Percentiles rank a stretch among this genome's conserved stretches.
phyloP scores from a whole-genome alignment of 2,797 vertebrate genomes.

The Petrocephalus sullivani region DNA sequence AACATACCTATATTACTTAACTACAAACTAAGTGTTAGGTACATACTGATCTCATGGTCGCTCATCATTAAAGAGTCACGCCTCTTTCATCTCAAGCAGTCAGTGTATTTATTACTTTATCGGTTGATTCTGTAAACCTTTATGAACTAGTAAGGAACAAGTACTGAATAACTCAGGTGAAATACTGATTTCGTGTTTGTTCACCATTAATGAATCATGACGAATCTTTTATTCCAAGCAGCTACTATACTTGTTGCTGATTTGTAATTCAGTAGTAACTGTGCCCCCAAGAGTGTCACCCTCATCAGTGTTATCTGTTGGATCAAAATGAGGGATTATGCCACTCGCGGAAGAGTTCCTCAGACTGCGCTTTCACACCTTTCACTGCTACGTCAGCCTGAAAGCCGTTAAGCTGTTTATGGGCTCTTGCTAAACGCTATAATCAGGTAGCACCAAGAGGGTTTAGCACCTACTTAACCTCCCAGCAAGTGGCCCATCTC shows the following conservation, averaged over 20 bases:
- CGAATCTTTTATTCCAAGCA: background rate
- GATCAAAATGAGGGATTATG: constrained; percentile 26
- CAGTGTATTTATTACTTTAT: background rate
- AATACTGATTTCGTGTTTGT: background rate
- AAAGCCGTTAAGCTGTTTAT: constrained; percentile 37
- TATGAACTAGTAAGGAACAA: background rate
- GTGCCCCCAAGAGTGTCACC: background rate
- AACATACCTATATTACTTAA: background rate
- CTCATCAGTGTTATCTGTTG: constrained; percentile 22
- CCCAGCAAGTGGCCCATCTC: background rate
- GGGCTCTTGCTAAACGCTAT: constrained; percentile 34
- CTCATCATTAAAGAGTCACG: background rate
- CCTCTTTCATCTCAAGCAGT: background rate
- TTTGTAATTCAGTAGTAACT: background rate
- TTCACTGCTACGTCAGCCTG: constrained; percentile 27
- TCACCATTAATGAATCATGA: background rate
- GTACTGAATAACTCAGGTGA: background rate
- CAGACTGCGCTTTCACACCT: constrained; percentile 37
- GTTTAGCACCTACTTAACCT: constrained; percentile 4
- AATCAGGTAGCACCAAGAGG: background rate
- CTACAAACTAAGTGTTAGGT: background rate
- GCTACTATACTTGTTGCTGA: background rate
- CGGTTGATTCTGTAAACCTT: background rate
- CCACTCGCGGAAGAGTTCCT: constrained; percentile 24
- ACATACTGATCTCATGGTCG: background rate